phyloP scores from a whole-genome alignment of 2,797 vertebrate species.

The Chrysocyon brachyurus region DNA sequence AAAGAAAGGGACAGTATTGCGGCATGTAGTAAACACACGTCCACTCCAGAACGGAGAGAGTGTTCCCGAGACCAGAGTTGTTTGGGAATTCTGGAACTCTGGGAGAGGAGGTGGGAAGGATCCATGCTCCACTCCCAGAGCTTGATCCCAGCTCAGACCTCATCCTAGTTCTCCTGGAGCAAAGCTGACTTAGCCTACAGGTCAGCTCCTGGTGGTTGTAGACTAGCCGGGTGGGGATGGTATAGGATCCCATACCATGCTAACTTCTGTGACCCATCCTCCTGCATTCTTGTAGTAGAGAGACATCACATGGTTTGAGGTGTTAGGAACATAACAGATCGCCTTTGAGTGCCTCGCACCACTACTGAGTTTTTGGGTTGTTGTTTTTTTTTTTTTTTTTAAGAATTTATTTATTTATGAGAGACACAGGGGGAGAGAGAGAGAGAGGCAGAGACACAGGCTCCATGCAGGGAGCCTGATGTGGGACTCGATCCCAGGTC shows the following conservation, averaged over 20 bases:
- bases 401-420: no score
- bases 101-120: no score
- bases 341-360: neutral
- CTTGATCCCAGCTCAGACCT: neutral
- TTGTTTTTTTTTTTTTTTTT: no score
- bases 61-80: rapidly evolving
- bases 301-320: neutral
- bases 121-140: neutral
- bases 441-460: no score
- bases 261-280: neutral
- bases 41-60: neutral
- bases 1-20: neutral
- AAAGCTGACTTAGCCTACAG: neutral
- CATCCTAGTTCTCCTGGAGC: neutral
- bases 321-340: neutral
- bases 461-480: no score
- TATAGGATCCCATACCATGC: neutral
- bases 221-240: neutral
- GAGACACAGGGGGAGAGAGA: no score
- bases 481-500: no score
- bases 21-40: neutral
- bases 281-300: neutral
- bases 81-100: neutral
- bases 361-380: neutral
- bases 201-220: no score